phyloP scores from a whole-genome alignment of 2,113 vertebrate species.

The Piliocolobus tephrosceles region DNA sequence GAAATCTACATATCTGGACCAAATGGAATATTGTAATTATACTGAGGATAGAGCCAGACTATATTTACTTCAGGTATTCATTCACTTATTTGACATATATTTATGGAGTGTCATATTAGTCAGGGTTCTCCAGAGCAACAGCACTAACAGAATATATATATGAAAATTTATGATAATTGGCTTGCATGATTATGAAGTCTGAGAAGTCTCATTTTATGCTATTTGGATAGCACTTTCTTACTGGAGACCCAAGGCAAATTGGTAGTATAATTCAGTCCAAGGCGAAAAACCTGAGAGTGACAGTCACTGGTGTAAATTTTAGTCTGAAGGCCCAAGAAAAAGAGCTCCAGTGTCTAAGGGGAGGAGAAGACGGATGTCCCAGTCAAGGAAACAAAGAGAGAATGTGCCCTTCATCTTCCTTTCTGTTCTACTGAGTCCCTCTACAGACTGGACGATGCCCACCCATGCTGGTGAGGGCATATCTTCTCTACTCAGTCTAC shows the following conservation, averaged over 20 bases:
- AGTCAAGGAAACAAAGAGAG: background rate
- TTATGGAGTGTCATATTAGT: background rate
- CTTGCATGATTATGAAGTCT: background rate
- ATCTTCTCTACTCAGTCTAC: background rate
- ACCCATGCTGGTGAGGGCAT: no score
- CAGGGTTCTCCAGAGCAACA: background rate
- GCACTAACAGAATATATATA: background rate
- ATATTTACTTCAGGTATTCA: background rate
- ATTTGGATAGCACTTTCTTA: no score
- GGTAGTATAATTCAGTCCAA: background rate
- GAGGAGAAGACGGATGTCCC: background rate
- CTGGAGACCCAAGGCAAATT: background rate
- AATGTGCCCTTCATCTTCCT: background rate
- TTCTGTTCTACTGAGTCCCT: background rate
- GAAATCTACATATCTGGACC: background rate
- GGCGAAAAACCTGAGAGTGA: background rate
- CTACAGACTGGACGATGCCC: rapidly evolving
- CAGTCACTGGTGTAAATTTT: background rate
- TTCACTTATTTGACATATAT: background rate
- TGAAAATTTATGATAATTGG: background rate
- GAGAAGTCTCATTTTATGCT: background rate
- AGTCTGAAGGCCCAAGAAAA: background rate
- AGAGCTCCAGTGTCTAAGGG: background rate
- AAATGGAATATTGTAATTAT: background rate
- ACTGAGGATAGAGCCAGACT: background rate